Base-by-base conservation (phyloP, 2,113 vertebrate genomes). In the Baryphthengus martii region DNA sequence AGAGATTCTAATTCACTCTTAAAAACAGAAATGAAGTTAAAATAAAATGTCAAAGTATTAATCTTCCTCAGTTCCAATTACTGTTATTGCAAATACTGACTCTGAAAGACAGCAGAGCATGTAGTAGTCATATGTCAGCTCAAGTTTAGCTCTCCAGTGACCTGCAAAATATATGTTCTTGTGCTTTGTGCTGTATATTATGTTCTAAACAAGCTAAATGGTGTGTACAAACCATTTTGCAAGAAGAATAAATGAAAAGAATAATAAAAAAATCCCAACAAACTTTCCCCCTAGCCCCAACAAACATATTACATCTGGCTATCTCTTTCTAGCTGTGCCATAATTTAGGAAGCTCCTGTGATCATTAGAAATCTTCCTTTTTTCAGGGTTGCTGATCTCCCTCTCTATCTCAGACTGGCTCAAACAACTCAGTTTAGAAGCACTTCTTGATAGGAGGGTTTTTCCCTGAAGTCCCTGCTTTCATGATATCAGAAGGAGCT, bases 251-350 rank as follows among this genome's bases (percentile, higher is more conserved):
- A 74, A 49, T 1, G 12, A n/a, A 68, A 87, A 68, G n/a, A 25
- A 66, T 17, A 42, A 61, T 61, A 66, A 40, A 28, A 25, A 8
- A 4, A 25, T 20, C 17, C 24, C 9, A 24, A 33, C 40, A 52
- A 45, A 1, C 13, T 37, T 62, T 6, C 19, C 9, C 20, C 18
- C 7, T 1, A 0, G 7, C 55, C 5, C 8, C 12, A 29, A 53
- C 31, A 66, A 90, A 17, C 11, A 62, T 4, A 31, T 15, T 49
- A 9, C 5, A 24, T 37, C 26, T 45, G 7, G 40, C 24, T 17
- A 21, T 63, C 15, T 49, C 16, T 35, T 90, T 73, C 29, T 56
- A 66, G 5, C 9, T 47, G 8, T 47, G 13, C 11, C 11, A 0
- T 25, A 42, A 75, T 44, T 80, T 37, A n/a, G 14, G 33, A 76